Evolutionary conservation across 2,888 invertebrate genomes (phyloP).

Genomic region (Tetragnatha montana): DNA sequence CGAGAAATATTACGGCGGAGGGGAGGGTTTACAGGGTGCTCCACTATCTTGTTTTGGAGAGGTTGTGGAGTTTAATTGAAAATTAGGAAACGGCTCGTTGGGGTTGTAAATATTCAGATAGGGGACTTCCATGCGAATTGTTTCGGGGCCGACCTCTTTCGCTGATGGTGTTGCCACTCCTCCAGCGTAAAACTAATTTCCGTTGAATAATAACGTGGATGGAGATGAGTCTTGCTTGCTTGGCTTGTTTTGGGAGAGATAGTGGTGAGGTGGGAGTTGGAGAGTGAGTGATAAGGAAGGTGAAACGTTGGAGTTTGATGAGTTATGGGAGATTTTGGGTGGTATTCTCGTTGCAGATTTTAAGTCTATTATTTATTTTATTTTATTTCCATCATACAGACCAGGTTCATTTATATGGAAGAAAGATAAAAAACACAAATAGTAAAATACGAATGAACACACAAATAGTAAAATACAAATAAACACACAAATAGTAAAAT

Average conservation of each 20-base stretch:
- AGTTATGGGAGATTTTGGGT: too few species aligned
- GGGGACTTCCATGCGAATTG: conserved; percentile 6
- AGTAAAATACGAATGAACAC: too few species aligned
- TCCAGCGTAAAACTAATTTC: not conserved
- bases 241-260: not conserved
- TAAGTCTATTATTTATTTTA: too few species aligned
- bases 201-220: not conserved
- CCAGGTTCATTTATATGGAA: too few species aligned
- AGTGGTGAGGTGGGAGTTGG: not conserved
- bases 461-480: too few species aligned
- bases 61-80: conserved; percentile 42
- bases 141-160: conserved; percentile 17
- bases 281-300: not conserved
- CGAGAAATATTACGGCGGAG: conserved; percentile 8
- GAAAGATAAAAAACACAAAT: too few species aligned
- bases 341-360: too few species aligned
- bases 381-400: too few species aligned
- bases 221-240: not conserved
- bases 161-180: not conserved
- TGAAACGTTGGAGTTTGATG: not conserved
- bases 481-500: too few species aligned
- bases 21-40: conserved; percentile 10
- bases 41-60: conserved; percentile 8
- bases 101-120: conserved; percentile 26
- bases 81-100: conserved; percentile 31